These are phyloP conservation scores for Actinostola sp. DNA, from an alignment of 92 coral and sea anemone genomes.

Conservation along the genomic window DNA sequence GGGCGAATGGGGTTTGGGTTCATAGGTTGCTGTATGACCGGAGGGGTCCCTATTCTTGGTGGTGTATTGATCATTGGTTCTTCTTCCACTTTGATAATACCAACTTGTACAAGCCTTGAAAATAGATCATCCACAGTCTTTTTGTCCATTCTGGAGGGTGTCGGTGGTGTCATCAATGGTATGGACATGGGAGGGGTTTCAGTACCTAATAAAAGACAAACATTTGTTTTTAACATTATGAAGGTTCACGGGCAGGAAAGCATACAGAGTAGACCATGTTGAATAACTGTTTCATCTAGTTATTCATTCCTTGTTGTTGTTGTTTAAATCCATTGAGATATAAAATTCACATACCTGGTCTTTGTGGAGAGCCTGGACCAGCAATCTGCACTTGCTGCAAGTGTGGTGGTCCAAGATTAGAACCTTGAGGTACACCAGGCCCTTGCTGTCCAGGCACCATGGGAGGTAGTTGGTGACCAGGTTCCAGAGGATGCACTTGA, in stretches of 20 bases:
- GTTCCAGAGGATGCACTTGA: not conserved
- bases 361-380: slow-evolving; percentile 21
- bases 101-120: slow-evolving; percentile 71
- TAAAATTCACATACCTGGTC: slow-evolving; percentile 21
- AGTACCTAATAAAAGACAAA: slow-evolving; percentile 11
- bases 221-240: too few relatives aligned
- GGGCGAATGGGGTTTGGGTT: slow-evolving; percentile 32
- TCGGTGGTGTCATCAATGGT: slow-evolving; percentile 24
- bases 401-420: slow-evolving; percentile 11
- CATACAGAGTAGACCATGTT: too few relatives aligned
- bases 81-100: slow-evolving; percentile 86
- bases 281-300: too few relatives aligned
- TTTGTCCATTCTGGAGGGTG: slow-evolving; percentile 91
- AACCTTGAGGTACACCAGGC: not conserved
- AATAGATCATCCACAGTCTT: slow-evolving; percentile 90
- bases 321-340: not conserved
- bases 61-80: slow-evolving; percentile 69
- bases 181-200: slow-evolving; percentile 23
- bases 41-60: slow-evolving; percentile 62
- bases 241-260: too few relatives aligned
- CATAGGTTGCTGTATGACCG: slow-evolving; percentile 37
- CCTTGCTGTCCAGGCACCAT: slow-evolving; percentile 6
- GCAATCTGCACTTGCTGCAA: slow-evolving; percentile 3
- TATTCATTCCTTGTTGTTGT: not conserved
- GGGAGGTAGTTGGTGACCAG: not conserved